phyloP scores from a whole-genome alignment of 2,888 invertebrate genomes.

The Schrankia costaestrigalis region DNA sequence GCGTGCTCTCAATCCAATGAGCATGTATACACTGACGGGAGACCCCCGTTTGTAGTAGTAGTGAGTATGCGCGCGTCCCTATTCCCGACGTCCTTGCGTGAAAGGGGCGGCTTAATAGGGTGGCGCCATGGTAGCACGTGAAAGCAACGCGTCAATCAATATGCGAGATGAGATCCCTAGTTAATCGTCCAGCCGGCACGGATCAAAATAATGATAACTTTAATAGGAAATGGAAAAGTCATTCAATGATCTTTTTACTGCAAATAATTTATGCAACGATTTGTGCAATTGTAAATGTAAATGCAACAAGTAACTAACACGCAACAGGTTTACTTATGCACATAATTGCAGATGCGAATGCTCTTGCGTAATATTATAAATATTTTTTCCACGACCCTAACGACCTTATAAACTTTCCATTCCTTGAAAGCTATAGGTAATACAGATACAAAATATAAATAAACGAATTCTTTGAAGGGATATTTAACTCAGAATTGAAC shows the following conservation, averaged over 20 bases:
- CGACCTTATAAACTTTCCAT: conserved; percentile 29
- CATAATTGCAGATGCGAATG: conserved; percentile 48
- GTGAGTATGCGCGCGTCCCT: conserved; percentile 76
- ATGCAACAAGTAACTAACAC: conserved; percentile 39
- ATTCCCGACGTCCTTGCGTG: conserved; percentile 74
- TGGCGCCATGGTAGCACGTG: conserved; percentile 69
- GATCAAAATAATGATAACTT: conserved; percentile 25
- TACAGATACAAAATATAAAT: too few species aligned
- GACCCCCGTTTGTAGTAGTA: conserved; percentile 37
- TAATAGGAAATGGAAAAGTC: too few species aligned
- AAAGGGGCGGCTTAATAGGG: conserved; percentile 73
- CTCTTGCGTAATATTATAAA: conserved; percentile 43
- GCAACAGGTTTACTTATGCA: conserved; percentile 60
- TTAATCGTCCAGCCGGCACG: conserved; percentile 46
- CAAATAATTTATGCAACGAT: conserved; percentile 15
- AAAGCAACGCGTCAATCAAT: conserved; percentile 77
- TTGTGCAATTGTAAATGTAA: conserved; percentile 34
- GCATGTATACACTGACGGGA: conserved; percentile 61
- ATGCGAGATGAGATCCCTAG: conserved; percentile 67
- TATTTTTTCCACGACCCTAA: conserved; percentile 27
- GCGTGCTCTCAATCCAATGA: conserved; percentile 58
- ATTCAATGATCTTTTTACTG: too few species aligned
- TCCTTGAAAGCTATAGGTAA: too few species aligned
- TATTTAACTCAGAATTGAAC: too few species aligned
- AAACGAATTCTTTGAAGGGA: too few species aligned